These are phyloP conservation scores for Neosilurus mollespiculum DNA, from an alignment of 2,797 vertebrate species.

Conservation along the genomic window DNA sequence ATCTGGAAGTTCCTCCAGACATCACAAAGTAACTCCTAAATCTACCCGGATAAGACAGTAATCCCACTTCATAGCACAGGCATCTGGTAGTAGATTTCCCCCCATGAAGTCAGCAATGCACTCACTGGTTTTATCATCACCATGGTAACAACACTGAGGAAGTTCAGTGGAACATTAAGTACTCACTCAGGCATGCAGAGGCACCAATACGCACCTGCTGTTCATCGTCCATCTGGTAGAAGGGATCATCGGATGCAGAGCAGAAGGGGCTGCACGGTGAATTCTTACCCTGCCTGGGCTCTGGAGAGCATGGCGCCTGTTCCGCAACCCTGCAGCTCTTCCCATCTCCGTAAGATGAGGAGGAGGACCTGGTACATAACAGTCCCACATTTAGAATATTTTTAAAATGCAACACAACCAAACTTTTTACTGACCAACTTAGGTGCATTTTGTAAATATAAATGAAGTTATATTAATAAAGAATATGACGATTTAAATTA, in stretches of 20 bases:
- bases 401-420: no score
- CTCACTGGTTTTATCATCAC: conserved; percentile 18
- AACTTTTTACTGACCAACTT: no score
- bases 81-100: no score
- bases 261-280: conserved; percentile 51
- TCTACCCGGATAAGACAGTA: no score
- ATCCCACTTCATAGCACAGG: no score
- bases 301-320: conserved; percentile 47
- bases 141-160: conserved; percentile 44
- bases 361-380: conserved; percentile 56
- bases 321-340: conserved; percentile 51
- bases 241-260: conserved; percentile 56
- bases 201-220: conserved; percentile 47
- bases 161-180: conserved; percentile 44
- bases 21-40: no score
- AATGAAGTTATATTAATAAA: no score
- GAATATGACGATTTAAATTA: no score
- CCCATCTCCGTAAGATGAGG: conserved; percentile 56
- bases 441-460: no score
- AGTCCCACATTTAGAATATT: neutral
- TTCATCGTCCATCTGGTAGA: conserved; percentile 57
- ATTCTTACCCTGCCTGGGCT: conserved; percentile 32
- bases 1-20: no score
- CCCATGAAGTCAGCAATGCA: no score
- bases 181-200: neutral